Evolutionary conservation across 1,140 invertebrate species (phyloP), one percentile per base, ranked within the genome.

Genomic region (Pseudomyrmex cubaensis): DNA sequence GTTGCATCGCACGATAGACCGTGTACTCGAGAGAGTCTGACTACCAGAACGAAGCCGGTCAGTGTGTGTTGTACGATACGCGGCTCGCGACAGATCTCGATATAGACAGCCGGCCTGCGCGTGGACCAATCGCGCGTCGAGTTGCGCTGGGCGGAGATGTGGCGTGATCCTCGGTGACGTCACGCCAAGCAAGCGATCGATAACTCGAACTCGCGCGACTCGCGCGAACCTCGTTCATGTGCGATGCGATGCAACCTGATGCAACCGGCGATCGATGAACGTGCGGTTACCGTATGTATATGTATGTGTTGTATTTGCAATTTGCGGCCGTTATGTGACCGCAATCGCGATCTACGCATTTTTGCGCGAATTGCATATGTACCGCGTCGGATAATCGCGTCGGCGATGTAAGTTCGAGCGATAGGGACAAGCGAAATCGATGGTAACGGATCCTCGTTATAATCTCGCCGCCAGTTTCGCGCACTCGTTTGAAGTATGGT

Each of bases 121-220:
- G 88, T 89, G 88, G 90, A 91, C 93, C 93, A 93, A 94, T 94
- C 67, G 75, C 46, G 76, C 48, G n/a, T 9, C 74, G 54, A 17
- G 54, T 44, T 74, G 75, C 56, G 44, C 76, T 87, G 89, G 92
- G 91, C 90, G 92, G 93, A 91, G 91, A 93, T 90, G 91, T 94
- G 93, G 93, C 93, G 93, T 93, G 93, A 93, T 94, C 92, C 91
- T 87, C 63, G 88, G 80, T 93, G 92, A 93, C 93, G 93, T 93
- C 92, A 93, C 88, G 8, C 57, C 54, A 62, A 35, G 17, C 77
- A 62, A 64, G 59, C 87, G 85, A 91, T 91, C 91, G 90, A 91
- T 91, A 91, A 89, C 82, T 88, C 35, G 61, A 76, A 70, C 52
- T 22, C 62, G 61, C 61, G 74, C 74, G 52, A 63, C 48, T 48